Evolutionary conservation across 2,888 invertebrate species (phyloP).

Genomic region (Drosophila borborema): DNA sequence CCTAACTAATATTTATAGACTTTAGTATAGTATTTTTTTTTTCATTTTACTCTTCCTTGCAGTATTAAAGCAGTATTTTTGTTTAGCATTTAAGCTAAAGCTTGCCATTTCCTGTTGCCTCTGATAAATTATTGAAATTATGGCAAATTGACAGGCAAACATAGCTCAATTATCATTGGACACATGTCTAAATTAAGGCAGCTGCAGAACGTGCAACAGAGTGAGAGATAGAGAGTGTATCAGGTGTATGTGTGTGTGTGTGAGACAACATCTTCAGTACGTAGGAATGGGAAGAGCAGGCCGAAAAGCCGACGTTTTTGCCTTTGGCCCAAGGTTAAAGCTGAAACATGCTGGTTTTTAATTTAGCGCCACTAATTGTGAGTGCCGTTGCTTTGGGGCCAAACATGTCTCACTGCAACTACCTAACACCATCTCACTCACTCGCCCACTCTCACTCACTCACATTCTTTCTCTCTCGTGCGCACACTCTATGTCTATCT

Average conservation of each 20-base stretch:
- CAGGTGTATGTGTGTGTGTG: not conserved
- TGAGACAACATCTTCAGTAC: conserved; percentile 40
- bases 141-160: conserved; percentile 15
- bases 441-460: not conserved
- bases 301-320: conserved; percentile 12
- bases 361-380: conserved; percentile 66
- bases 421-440: not conserved
- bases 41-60: not conserved
- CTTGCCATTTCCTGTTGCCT: not conserved
- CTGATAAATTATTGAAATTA: conserved; percentile 23
- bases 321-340: conserved; percentile 55
- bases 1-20: not conserved
- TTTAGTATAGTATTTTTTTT: too few relatives aligned
- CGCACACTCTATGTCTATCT: not conserved
- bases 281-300: not conserved
- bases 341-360: conserved; percentile 53
- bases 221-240: too few relatives aligned
- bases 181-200: conserved; percentile 50
- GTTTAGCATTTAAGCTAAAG: not conserved
- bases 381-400: conserved; percentile 47
- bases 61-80: not conserved
- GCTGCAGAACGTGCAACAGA: not conserved
- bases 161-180: conserved; percentile 53
- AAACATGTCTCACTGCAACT: conserved; percentile 22
- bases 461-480: not conserved